Base-by-base conservation (phyloP, 2,888 invertebrate species). In the Saturnia pavonia region DNA sequence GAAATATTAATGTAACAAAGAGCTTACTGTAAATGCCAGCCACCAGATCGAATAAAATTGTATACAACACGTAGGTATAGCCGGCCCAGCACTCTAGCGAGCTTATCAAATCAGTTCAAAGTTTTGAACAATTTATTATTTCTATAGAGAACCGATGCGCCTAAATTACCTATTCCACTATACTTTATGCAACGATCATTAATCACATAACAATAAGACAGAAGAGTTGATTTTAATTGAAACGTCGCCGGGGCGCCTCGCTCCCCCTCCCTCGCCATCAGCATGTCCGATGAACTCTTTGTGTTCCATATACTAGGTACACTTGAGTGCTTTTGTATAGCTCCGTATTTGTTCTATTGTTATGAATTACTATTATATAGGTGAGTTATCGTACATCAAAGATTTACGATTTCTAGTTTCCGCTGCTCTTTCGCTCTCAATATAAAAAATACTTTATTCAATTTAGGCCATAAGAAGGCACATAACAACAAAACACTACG, bases 191-290 rank as follows among this genome's bases (percentile, higher is more conserved):
- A 40, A n/a, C 40, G 19, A 65, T 65, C 34, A 65, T 65, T 40
- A 65, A 65, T 65, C 65, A 65, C 19, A 65, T 11, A 40, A 34
- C 65, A 65, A 65, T n/a, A 40, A 65, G 22, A 34, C 65, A 34
- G 65, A 65, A 27, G 65, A 40, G 65, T 65, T 40, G 40, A 65
- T 65, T 65, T 65, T 65, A 65, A 65, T 65, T 40, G 65, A 40
- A 65, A 40, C 65, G 65, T 65, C 65, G 40, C 65, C 40, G 57
- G 27, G 40, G 65, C 65, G 40, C 65, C 40, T 40, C 65, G 25
- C 14, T 25, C 40, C 65, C 40, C 34, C 34, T 34, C 34, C 34
- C 34, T 6, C 34, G 2, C 34, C 34, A 6, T 2, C 25, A 6
- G 22, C 11, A 9, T 40, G 40, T 40, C n/a, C 63, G 63, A 14